Conservation (phyloP, 2,113 vertebrate species). For the Boulengeromyrus knoepffleri region DNA sequence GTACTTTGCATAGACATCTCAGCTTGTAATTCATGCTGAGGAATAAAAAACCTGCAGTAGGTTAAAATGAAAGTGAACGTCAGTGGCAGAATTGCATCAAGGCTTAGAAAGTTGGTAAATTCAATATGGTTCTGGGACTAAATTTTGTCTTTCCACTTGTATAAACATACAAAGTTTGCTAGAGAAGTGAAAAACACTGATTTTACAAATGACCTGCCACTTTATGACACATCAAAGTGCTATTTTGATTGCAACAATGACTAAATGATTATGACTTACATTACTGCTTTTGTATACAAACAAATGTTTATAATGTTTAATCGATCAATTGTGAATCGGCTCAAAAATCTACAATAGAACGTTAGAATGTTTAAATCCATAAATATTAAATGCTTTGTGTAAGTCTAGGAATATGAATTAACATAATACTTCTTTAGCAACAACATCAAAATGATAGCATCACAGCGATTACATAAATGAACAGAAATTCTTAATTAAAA, state of each 20-base stretch:
- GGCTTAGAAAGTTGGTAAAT: not conserved
- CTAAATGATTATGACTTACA: not conserved
- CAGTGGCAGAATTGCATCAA: not conserved
- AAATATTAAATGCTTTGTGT: not conserved
- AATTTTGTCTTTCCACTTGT: not conserved
- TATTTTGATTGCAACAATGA: not conserved
- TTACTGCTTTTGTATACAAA: not conserved
- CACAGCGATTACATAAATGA: not conserved
- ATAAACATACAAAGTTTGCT: not conserved
- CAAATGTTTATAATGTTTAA: not conserved
- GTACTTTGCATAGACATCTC: not conserved
- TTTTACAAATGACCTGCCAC: not conserved
- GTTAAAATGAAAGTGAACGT: not conserved
- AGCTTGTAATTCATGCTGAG: not conserved
- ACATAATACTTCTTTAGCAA: not conserved
- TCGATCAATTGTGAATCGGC: not conserved
- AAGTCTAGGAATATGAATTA: not conserved
- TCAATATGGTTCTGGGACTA: not conserved
- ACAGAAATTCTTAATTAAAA: not conserved
- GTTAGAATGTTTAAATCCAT: not conserved
- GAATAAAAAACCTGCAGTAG: not conserved
- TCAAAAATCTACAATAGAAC: not conserved
- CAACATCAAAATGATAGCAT: not conserved
- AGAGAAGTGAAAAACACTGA: not conserved
- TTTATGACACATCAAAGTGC: not conserved